Evolutionary conservation across 2,888 invertebrate genomes (phyloP).

Genomic region (Tinea trinotella): DNA sequence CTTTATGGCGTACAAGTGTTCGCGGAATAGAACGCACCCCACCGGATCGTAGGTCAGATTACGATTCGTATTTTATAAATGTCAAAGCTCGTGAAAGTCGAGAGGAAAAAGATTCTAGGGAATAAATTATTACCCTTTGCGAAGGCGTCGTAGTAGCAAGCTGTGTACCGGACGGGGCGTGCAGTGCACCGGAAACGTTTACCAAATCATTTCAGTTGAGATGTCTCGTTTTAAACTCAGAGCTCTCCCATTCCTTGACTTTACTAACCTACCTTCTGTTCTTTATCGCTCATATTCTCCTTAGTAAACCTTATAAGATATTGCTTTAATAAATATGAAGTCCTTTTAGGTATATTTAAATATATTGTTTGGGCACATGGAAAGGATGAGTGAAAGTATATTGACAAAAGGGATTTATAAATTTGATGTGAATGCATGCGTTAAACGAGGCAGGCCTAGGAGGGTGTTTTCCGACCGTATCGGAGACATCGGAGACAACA

Average conservation of each 20-base stretch:
- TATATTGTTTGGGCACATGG: too few relatives aligned
- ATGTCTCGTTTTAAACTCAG: constrained; percentile 16
- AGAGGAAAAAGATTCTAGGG: constrained; percentile 37
- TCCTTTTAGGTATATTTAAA: too few relatives aligned
- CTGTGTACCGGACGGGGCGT: constrained; percentile 16
- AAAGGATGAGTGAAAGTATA: too few relatives aligned
- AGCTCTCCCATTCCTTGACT: not conserved
- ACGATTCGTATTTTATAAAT: constrained; percentile 52
- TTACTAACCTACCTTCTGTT: not conserved
- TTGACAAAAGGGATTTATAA: too few relatives aligned
- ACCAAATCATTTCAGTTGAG: constrained; percentile 24
- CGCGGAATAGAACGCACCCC: constrained; percentile 21
- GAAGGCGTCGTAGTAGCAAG: constrained; percentile 20
- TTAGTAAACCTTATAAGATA: too few relatives aligned
- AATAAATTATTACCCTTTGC: constrained; percentile 32
- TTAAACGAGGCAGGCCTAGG: too few relatives aligned
- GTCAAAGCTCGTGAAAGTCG: constrained; percentile 38
- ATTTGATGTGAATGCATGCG: too few relatives aligned
- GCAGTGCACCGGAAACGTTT: constrained; percentile 23
- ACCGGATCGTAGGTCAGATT: constrained; percentile 25
- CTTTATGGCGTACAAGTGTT: constrained; percentile 39
- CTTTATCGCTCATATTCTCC: too few relatives aligned
- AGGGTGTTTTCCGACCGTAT: too few relatives aligned
- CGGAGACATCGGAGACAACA: too few relatives aligned
- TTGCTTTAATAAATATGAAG: too few relatives aligned